phyloP scores from a whole-genome alignment of 1,140 invertebrate species.

The Potamilus streckersoni region DNA sequence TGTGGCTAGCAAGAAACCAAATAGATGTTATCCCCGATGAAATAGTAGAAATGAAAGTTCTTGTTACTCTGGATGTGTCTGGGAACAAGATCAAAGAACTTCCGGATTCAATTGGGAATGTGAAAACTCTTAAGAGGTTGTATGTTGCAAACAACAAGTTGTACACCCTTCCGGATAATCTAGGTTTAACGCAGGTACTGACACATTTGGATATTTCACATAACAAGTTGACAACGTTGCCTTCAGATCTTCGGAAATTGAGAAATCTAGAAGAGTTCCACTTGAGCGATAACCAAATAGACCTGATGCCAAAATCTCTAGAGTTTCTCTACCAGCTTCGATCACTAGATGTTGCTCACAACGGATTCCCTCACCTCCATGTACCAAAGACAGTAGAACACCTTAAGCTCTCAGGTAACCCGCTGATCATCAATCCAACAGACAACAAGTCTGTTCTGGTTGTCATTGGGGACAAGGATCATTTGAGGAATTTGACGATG shows the following conservation, averaged over 20 bases:
- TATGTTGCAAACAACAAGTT: slow-evolving; percentile 57
- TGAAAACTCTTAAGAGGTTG: slow-evolving; percentile 57
- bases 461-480: slow-evolving; percentile 60
- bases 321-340: slow-evolving; percentile 55
- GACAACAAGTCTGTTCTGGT: slow-evolving; percentile 53
- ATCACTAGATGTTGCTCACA: slow-evolving; percentile 52
- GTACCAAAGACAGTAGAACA: slow-evolving; percentile 57
- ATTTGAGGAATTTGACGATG: slow-evolving; percentile 51
- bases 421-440: slow-evolving; percentile 49
- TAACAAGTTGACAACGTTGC: slow-evolving; percentile 52
- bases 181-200: slow-evolving; percentile 55
- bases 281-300: slow-evolving; percentile 58
- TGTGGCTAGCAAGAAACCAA: slow-evolving; percentile 55
- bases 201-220: slow-evolving; percentile 55
- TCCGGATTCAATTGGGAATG: slow-evolving; percentile 56
- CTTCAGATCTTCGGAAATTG: slow-evolving; percentile 55
- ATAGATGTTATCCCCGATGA: slow-evolving; percentile 59
- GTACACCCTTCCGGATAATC: slow-evolving; percentile 42
- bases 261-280: slow-evolving; percentile 59
- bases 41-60: slow-evolving; percentile 55
- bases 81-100: slow-evolving; percentile 58
- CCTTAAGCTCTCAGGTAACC: slow-evolving; percentile 60
- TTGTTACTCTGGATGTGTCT: slow-evolving; percentile 56
- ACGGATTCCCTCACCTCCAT: slow-evolving; percentile 56
- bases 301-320: slow-evolving; percentile 56